Percentiles rank a stretch among this genome's conserved stretches.
These are phyloP conservation scores for Cloeon dipterum DNA, from an alignment of 2,888 invertebrate species.

Conservation along the genomic window DNA sequence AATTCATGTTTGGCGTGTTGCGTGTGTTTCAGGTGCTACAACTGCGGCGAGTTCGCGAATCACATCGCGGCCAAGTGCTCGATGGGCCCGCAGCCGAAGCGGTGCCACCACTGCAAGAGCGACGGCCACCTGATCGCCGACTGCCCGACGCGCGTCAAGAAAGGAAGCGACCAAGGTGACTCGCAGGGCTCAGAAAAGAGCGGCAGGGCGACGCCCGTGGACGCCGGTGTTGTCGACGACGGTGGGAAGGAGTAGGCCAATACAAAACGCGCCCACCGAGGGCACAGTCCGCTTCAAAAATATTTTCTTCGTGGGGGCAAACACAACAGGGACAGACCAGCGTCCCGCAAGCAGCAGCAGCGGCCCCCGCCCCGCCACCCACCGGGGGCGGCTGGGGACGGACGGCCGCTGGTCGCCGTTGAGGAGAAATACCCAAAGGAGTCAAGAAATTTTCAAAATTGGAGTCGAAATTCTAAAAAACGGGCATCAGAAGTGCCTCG, in stretches of 20 bases:
- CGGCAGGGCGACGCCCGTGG: too few species aligned
- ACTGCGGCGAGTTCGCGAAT: slow-evolving; percentile 80
- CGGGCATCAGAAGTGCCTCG: background rate
- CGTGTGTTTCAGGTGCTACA: slow-evolving; percentile 50
- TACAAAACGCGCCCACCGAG: background rate
- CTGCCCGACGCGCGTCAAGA: slow-evolving; percentile 39
- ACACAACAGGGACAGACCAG: too few species aligned
- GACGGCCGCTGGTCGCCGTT: too few species aligned
- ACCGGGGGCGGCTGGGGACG: too few species aligned
- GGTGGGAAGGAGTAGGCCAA: background rate
- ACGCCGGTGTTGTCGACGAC: too few species aligned
- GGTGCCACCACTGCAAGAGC: slow-evolving; percentile 75
- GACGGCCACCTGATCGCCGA: slow-evolving; percentile 76
- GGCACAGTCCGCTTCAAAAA: background rate
- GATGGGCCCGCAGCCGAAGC: slow-evolving; percentile 70
- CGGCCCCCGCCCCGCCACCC: too few species aligned
- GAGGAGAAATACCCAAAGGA: slow-evolving; percentile 1
- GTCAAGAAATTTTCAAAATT: background rate
- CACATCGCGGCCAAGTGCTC: slow-evolving; percentile 80
- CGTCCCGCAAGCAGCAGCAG: too few species aligned
- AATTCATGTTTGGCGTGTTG: too few species aligned
- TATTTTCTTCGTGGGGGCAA: too few species aligned
- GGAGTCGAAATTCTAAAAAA: background rate
- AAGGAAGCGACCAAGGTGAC: slow-evolving; percentile 4
- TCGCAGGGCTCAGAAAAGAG: background rate